Evolutionary conservation across 2,797 vertebrate genomes (phyloP).

Genomic region (Premnoplex brunnescens): DNA sequence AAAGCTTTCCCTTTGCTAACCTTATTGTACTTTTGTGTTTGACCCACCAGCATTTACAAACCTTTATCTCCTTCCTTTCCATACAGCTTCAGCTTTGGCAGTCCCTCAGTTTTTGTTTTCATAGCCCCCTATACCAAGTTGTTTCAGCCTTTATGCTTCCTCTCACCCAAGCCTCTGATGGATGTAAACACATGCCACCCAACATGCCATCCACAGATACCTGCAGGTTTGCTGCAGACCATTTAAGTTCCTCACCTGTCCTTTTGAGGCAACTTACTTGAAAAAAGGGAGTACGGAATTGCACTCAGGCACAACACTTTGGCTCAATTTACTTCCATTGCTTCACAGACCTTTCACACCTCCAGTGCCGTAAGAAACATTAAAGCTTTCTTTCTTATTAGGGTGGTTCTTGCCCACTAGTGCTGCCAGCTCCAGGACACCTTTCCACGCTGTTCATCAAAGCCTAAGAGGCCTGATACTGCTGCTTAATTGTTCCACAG

Average conservation of each 20-base stretch:
- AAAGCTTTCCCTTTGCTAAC: not conserved
- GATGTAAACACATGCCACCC: not conserved
- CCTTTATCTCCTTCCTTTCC: not conserved
- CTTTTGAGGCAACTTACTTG: not conserved
- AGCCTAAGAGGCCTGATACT: not conserved
- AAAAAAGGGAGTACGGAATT: not conserved
- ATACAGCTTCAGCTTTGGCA: not conserved
- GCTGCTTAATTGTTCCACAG: not conserved
- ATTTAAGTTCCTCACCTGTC: not conserved
- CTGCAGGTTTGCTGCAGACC: not conserved
- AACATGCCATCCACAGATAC: not conserved
- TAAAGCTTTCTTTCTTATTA: not conserved
- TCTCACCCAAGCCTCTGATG: not conserved
- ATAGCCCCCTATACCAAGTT: not conserved
- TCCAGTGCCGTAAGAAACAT: fast-evolving
- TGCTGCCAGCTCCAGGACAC: not conserved
- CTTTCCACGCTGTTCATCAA: not conserved
- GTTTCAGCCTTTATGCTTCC: not conserved
- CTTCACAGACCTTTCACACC: not conserved
- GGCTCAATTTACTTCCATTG: not conserved
- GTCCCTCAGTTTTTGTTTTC: not conserved
- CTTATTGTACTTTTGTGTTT: not conserved
- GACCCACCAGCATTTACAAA: not conserved
- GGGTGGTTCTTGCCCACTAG: not conserved
- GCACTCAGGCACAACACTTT: not conserved